phyloP scores from a whole-genome alignment of 2,113 vertebrate species.

The Rhinichthys klamathensis region DNA sequence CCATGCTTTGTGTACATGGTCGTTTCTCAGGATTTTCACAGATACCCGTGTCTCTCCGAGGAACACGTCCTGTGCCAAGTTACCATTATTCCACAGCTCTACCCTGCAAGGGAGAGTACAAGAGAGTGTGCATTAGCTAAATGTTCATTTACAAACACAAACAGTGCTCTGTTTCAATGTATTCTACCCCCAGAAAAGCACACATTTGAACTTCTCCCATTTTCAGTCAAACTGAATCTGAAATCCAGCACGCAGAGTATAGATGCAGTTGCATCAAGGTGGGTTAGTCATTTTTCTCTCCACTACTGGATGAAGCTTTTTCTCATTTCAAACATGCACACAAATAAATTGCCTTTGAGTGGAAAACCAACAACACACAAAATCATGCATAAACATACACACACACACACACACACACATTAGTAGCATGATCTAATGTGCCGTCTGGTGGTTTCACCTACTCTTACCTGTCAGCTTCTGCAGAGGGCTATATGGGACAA shows the following conservation, averaged over 20 bases:
- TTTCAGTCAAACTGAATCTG: conserved; percentile 31
- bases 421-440: conserved; percentile 36
- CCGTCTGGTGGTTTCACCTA: conserved; percentile 24
- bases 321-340: conserved; percentile 38
- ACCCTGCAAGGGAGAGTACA: conserved; percentile 79
- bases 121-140: conserved; percentile 27
- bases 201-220: conserved; percentile 15
- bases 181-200: neutral
- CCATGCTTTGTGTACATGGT: conserved; percentile 91
- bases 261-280: conserved; percentile 16
- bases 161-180: conserved; percentile 3
- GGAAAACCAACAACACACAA: conserved; percentile 36
- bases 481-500: conserved; percentile 31
- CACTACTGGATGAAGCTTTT: neutral
- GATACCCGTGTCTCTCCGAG: conserved; percentile 93
- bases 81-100: conserved; percentile 96
- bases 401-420: conserved; percentile 24
- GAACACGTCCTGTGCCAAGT: conserved; percentile 93
- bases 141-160: neutral
- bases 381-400: conserved; percentile 32
- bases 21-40: conserved; percentile 88
- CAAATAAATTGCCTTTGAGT: neutral
- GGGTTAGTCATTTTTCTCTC: conserved; percentile 18
- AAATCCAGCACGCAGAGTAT: conserved; percentile 2
- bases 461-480: conserved; percentile 42